Percentiles rank a stretch among this genome's conserved stretches.
Conservation (phyloP, 1,140 invertebrate genomes). For the Halyomorpha halys region DNA sequence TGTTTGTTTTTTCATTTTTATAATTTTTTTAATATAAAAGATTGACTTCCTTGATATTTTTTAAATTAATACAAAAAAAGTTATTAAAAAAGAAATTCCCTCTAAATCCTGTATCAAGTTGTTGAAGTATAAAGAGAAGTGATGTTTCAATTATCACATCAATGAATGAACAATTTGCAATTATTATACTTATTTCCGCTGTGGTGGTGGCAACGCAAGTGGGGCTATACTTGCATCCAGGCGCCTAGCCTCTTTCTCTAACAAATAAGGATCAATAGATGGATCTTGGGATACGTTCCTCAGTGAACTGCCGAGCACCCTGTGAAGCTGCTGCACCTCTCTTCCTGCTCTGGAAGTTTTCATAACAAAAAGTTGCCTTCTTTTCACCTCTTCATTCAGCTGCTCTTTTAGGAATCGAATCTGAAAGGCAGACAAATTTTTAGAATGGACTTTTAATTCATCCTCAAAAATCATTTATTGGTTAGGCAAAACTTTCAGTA, state of each 20-base stretch:
- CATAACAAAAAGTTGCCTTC: constrained; percentile 71
- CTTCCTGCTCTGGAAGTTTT: constrained; percentile 68
- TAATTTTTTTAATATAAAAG: not conserved
- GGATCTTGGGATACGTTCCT: constrained; percentile 71
- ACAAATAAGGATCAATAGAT: constrained; percentile 62
- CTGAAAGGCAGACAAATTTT: constrained; percentile 35
- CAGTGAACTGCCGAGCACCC: constrained; percentile 72
- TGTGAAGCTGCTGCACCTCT: constrained; percentile 72
- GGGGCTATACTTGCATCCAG: constrained; percentile 52
- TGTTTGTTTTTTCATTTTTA: not conserved
- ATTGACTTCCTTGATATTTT: not conserved
- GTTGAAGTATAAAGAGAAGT: not conserved
- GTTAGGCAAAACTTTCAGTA: too few species aligned
- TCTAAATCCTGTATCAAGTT: not conserved
- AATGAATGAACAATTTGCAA: not conserved
- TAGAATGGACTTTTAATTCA: too few species aligned
- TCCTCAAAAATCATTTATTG: too few species aligned
- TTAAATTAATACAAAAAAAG: not conserved
- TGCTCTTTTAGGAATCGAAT: constrained; percentile 66
- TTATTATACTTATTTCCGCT: not conserved
- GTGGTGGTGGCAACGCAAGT: constrained; percentile 26
- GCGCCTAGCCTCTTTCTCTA: constrained; percentile 77
- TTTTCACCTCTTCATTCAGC: constrained; percentile 72
- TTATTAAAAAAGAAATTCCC: not conserved
- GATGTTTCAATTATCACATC: not conserved